Base-by-base conservation (phyloP, 2,113 vertebrate species). In the Danionella cerebrum region DNA sequence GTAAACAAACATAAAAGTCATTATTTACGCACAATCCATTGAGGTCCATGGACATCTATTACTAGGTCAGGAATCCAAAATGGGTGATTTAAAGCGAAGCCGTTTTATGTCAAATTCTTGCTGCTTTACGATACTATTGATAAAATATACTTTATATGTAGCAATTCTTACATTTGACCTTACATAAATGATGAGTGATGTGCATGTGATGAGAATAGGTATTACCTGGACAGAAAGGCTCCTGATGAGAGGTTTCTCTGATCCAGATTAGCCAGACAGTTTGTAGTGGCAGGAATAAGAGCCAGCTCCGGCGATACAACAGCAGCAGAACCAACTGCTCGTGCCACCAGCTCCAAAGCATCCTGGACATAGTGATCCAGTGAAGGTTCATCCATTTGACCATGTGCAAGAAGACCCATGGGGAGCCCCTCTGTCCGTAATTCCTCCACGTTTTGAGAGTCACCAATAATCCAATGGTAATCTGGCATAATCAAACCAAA, bases 351-450 rank as follows among this genome's bases (percentile, higher is more conserved):
- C 77, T 95, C 95, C 89, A 97, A 83, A 3, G 94, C 90, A 48
- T 98, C 96, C 63, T 95, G 94, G 2, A 98, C 93, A 0, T 96
- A 98, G 70, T 95, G 89, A 78, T 97, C 94, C 67, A 94, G 85
- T 57, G 89, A 85, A 0, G 94, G 91, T 13, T 92, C 73, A 2
- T 89, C 89, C 74, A 93, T 98, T 73, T 90, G 88, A 35, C 96
- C 96, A 1, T 98, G 95, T 35, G 95, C 94, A 1, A 98, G 85
- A 21, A 98, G 87, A 44, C 96, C 95, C 0, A 96, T 79, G 0
- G 95, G 96, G 53, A 98, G 81, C 53, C 94, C 94, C 76, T 98
- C 93, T 69, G 94, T 94, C 79, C 89, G 88, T 76, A 98, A 83
- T 72, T 94, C 92, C 50, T 93, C 93, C 53, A 98, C 93, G 0